Base-by-base conservation (phyloP, 2,888 invertebrate genomes). In the Timema podura region DNA sequence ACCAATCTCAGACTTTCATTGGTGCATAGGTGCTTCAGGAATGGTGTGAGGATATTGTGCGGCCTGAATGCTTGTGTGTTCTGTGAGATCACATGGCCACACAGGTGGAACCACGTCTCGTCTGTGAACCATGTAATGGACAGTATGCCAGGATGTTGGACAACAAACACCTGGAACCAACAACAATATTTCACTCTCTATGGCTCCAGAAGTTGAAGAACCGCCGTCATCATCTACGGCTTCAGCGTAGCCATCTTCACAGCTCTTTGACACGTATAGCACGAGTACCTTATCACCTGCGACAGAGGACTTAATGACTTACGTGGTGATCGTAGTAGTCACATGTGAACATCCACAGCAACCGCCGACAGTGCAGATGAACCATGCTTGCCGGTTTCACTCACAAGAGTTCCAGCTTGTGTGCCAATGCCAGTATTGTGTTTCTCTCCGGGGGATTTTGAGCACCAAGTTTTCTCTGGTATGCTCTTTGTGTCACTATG, bases 21-120 rank as follows among this genome's bases (percentile, higher is more conserved):
- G 30, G 15, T 69, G 73, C 10, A 70, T 69, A 5, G n/a, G 67
- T 10, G 65, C 68, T 13, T 70, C 76, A 44, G 75, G 76, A 68
- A 75, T 76, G 76, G 74, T 72, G 69, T 30, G 30, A 30, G 3
- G 30, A 30, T 30, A 3, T 30, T 30, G 30, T 30, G 30, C 3
- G 30, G 30, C 30, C 30, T 3, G 30, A 30, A 30, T 30, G 3
- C 30, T n/a, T n/a, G 30, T 30, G 30, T 30, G 30, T 30, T 30
- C 30, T 30, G 30, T 30, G 30, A 30, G 30, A 2, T 68, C 8
- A 16, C 44, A 5, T 10, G 15, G 9, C 45, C 30, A 15, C 45
- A 10, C 45, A 2, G 11, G 30, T 30, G 30, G 30, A 30, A 30
- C 30, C 1, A 30, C 3, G 30, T 3, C 30, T 30, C 30, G 30